These are phyloP conservation scores for Harmothoe impar DNA, from an alignment of 2,888 invertebrate species.

Conservation along the genomic window DNA sequence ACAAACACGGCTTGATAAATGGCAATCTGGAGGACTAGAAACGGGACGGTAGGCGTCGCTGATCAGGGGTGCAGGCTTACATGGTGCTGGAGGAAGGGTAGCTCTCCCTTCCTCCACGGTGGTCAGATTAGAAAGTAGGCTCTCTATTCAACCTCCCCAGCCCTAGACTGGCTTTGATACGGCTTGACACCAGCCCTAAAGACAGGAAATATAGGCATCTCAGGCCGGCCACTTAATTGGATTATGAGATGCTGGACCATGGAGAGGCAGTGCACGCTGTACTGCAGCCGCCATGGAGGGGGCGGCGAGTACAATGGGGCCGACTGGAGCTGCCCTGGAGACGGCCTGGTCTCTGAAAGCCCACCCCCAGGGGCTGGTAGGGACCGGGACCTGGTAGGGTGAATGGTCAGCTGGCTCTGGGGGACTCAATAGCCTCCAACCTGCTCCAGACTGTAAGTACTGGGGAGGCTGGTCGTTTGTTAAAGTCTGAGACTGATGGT, in stretches of 20 bases:
- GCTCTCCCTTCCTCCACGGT: not conserved
- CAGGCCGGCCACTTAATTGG: not conserved
- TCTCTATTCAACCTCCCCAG: no score
- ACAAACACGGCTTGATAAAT: not conserved
- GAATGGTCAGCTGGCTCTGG: not conserved
- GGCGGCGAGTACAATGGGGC: not conserved
- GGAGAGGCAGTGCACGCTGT: not conserved
- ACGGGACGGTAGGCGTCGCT: not conserved
- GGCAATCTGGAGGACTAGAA: not conserved
- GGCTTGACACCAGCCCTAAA: not conserved
- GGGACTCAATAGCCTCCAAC: not conserved
- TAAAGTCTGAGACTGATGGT: not conserved
- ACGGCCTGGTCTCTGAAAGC: constrained; percentile 23
- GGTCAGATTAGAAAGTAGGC: not conserved
- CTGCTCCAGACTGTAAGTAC: not conserved
- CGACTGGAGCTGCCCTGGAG: not conserved
- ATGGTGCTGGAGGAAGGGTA: not conserved
- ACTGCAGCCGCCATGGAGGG: not conserved
- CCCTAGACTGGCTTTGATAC: no score
- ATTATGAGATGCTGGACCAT: constrained; percentile 29
- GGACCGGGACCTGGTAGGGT: no score
- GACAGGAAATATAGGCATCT: not conserved
- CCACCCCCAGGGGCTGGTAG: not conserved
- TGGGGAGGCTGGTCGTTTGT: not conserved
- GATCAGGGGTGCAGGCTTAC: not conserved